Evolutionary conservation across 1,140 invertebrate genomes (phyloP), one percentile per base, ranked within the genome.

Genomic region (Hylaeus anthracinus): DNA sequence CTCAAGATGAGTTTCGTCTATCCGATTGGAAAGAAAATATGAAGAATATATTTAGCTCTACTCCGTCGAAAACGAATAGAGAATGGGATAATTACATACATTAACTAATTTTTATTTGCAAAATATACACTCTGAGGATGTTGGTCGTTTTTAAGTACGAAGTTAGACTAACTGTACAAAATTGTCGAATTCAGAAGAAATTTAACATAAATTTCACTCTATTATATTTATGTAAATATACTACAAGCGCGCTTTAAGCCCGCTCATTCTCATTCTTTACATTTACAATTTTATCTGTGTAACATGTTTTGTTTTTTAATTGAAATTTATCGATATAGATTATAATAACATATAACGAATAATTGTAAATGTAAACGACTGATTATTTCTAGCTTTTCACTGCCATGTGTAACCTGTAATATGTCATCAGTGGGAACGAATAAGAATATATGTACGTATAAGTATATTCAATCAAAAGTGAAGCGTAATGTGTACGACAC

Each of bases 11-110:
- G 61, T 66, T 89, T 61, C 83, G 75, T 60, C 53, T 90, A n/a
- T 69, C 88, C 45, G 90, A 92, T 64, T 91, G 91, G 92, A 87
- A 88, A 61, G 78, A 89, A 15, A 88, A 89, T n/a, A 86, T 91
- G n/a, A 86, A 85, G 69, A 89, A 90, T 70, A 85, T 93, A 78
- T 90, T 89, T 72, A 90, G 92, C 71, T 93, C 92, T 0, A 93
- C 92, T 0, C 92, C 92, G 1, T 93, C 92, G 1, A 92, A 90
- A 76, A 73, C 39, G 48, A 84, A 78, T n/a, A 82, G 79, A 43
- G 55, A 81, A 65, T 72, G 39, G 39, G 39, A 80, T 56, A 80
- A 15, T 72, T 73, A 48, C 67, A 58, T 81, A 61, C 5, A 12
- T 43, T 82, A 55, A 10, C 65, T 14, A 51, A 55, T 48, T 63